Evolutionary conservation across 2,888 invertebrate genomes (phyloP), one percentile per base, ranked within the genome.

Genomic region (Galeruca laticollis): DNA sequence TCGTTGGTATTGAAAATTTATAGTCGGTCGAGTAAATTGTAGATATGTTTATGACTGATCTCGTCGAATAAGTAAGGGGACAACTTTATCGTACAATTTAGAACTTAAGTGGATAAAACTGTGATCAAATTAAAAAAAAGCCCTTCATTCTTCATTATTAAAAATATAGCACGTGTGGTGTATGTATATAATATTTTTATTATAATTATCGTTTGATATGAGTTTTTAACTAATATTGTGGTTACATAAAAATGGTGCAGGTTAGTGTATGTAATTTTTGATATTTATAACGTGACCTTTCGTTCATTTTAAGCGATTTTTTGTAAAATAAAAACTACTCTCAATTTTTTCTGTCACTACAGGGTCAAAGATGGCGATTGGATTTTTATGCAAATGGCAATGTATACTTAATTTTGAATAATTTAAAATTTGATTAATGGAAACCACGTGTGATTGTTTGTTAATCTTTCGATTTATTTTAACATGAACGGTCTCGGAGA

Each of bases 281-380:
- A 56, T 33, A 4, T 35, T 18, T 26, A 47, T 15, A 8, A 8
- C 8, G n/a, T 11, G 33, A 31, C 6, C 9, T 33, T 56, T 31
- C 31, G 0, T 21, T 43, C 6, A 43, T 43, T 43, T 21, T 43
- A 9, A 37, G 37, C 8, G 6, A 60, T 43, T 63, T 76, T 76
- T 67, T 47, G 49, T 52, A 31, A 54, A 69, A 71, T 74, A 77
- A 79, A 80, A 79, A 79, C 77, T 77, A 78, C 76, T 79, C 80
- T 75, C 72, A 60, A 75, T 80, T 81, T 82, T 82, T 82, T 81
- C 18, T 77, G 75, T 76, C 62, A 72, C 73, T 76, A 73, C 67
- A 69, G 77, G 78, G 78, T 79, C 76, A 81, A 83, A 83, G 80
- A 83, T 83, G 83, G 83, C 83, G 83, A 77, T 78, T 77, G 77